These are phyloP conservation scores for Drosophila tripunctata DNA, from an alignment of 2,888 invertebrate genomes.

Conservation along the genomic window DNA sequence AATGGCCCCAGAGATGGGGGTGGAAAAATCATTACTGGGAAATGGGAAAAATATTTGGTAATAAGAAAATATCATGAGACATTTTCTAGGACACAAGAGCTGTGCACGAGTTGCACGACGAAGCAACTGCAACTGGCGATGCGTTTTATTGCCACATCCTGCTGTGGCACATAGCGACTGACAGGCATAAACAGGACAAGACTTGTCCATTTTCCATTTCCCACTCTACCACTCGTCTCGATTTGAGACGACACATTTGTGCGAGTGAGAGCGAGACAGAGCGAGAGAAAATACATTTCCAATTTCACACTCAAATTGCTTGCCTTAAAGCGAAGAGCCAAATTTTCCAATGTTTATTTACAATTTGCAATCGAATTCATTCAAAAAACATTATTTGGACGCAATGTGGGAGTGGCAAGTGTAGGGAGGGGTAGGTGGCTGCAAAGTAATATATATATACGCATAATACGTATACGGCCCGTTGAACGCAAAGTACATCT, in stretches of 20 bases:
- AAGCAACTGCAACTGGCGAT: slow-evolving; percentile 52
- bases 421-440: background rate
- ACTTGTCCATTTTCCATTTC: background rate
- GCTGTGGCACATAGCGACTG: slow-evolving; percentile 24
- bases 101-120: background rate
- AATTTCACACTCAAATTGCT: slow-evolving; percentile 68
- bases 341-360: slow-evolving; percentile 66
- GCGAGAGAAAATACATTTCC: slow-evolving; percentile 54
- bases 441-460: background rate
- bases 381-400: slow-evolving; percentile 50
- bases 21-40: slow-evolving; percentile 4
- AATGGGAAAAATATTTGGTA: slow-evolving; percentile 57
- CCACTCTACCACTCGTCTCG: background rate
- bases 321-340: slow-evolving; percentile 32
- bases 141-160: slow-evolving; percentile 73
- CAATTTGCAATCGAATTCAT: slow-evolving; percentile 74
- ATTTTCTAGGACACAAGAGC: slow-evolving; percentile 13
- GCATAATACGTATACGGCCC: slow-evolving; percentile 64
- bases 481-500: slow-evolving; percentile 72
- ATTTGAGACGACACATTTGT: slow-evolving; percentile 28
- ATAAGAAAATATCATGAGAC: slow-evolving; percentile 50
- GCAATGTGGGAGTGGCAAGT: background rate
- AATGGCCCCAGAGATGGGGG: slow-evolving; percentile 6
- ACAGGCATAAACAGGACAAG: slow-evolving; percentile 25
- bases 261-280: too few relatives aligned